Evolutionary conservation across 2,888 invertebrate genomes (phyloP).

Genomic region (Eristalis arbustorum): DNA sequence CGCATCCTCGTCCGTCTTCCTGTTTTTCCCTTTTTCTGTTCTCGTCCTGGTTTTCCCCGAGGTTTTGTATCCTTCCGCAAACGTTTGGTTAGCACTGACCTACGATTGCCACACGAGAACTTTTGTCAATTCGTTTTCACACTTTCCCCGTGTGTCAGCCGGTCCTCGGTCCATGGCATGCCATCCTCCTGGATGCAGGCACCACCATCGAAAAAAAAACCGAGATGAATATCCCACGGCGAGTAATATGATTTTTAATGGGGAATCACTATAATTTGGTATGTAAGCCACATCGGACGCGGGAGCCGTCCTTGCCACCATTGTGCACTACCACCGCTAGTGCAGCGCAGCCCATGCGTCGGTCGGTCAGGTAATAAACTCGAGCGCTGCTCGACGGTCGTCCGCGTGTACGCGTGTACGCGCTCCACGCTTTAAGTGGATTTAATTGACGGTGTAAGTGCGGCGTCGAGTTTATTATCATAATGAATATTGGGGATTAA

Average conservation of each 20-base stretch:
- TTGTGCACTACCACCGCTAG: not conserved
- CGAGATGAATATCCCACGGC: slow-evolving; percentile 26
- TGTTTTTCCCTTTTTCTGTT: not conserved
- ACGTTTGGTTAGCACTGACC: slow-evolving; percentile 68
- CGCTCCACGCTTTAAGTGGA: slow-evolving; percentile 75
- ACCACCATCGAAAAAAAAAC: not conserved
- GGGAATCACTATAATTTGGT: slow-evolving; percentile 69
- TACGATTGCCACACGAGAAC: slow-evolving; percentile 66
- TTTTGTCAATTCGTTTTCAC: slow-evolving; percentile 68
- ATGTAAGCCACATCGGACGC: slow-evolving; percentile 60
- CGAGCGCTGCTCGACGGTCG: slow-evolving; percentile 41
- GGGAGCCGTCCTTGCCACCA: not conserved
- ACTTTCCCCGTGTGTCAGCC: slow-evolving; percentile 35
- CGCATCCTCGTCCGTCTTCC: slow-evolving; percentile 1
- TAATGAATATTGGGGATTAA: slow-evolving; percentile 80
- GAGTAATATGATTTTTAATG: slow-evolving; percentile 66
- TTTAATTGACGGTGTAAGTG: slow-evolving; percentile 77
- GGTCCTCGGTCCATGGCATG: not conserved
- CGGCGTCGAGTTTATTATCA: slow-evolving; percentile 71
- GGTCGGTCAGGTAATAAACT: slow-evolving; percentile 70
- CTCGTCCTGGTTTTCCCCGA: slow-evolving; percentile 31
- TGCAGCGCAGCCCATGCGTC: not conserved
- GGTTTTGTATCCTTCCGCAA: slow-evolving; percentile 69
- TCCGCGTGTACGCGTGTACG: not conserved
- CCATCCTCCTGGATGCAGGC: not conserved